Base-by-base conservation (phyloP, 2,113 vertebrate species). In the Paramisgurnus dabryanus region DNA sequence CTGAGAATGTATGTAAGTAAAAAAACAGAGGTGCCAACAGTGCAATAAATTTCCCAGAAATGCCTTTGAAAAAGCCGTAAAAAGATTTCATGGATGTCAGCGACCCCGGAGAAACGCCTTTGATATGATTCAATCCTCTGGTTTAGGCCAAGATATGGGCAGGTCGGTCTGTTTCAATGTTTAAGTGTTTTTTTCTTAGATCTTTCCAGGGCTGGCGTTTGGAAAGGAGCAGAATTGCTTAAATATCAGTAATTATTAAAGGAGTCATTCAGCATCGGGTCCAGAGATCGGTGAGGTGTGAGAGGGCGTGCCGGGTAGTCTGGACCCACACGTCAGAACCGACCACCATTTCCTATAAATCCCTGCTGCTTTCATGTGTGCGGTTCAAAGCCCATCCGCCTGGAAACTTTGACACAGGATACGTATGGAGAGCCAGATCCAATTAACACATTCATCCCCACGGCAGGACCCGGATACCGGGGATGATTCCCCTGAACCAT, bases 101-200 rank as follows among this genome's bases (percentile, higher is more conserved):
- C 86, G 81, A 87, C 86, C 88, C 87, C 78, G 79, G 87, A 87
- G 88, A 84, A 82, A 81, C 78, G 73, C 82, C 91, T 94, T 95
- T 92, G 90, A 92, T 92, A 93, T 81, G 76, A 85, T 86, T 90
- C 86, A 79, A 89, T 82, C 85, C 83, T 73, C 84, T 57, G 73
- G 83, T 86, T 85, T 80, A 84, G 53, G 87, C 84, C 78, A 85
- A 87, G 89, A 88, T 84, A 87, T 87, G 92, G 87, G 88, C 86
- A 34, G 81, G 90, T 88, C 89, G 90, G 91, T 86, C 92, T 95
- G 94, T 90, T 95, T 94, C 93, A 96, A 93, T 86, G 90, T 92
- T 95, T 95, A 94, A 88, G 83, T 64, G 6, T 13, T 53, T 15
- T 13, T 73, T 58, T 92, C 91, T 94, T 92, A 91, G 92, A 94